These are phyloP conservation scores for Suncus etruscus DNA, from an alignment of 2,113 vertebrate species.

Conservation along the genomic window DNA sequence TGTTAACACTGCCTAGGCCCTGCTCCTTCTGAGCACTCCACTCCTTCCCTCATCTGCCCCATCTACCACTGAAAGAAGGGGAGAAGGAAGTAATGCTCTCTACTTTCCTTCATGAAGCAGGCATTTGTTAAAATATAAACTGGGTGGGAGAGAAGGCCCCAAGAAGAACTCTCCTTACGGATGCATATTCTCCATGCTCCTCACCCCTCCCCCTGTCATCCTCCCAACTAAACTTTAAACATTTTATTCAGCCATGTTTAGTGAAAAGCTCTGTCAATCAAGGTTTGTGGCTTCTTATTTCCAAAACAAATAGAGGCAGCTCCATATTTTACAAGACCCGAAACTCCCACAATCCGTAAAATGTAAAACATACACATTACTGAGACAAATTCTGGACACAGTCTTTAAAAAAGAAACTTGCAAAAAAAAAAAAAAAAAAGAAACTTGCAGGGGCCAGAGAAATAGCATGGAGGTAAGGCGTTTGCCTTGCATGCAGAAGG, in stretches of 20 bases:
- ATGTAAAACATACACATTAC: conserved; percentile 1
- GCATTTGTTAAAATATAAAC: rapidly evolving
- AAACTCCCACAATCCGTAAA: neutral
- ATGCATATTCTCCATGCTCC: neutral
- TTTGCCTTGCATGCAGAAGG: too few relatives aligned
- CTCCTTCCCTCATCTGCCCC: neutral
- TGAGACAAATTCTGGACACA: neutral
- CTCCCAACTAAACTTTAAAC: neutral
- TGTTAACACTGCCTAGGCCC: neutral
- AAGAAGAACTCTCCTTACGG: neutral
- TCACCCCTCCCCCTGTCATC: neutral
- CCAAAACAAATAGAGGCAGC: neutral
- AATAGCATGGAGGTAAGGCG: too few relatives aligned
- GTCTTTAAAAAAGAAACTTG: neutral
- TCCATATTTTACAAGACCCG: neutral
- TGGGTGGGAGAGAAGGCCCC: neutral
- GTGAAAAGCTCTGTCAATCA: neutral
- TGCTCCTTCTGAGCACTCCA: neutral
- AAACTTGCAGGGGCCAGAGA: too few relatives aligned
- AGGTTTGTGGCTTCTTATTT: neutral
- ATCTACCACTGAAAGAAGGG: neutral
- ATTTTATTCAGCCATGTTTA: neutral
- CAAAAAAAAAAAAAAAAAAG: conserved; percentile 32
- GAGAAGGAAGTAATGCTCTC: neutral
- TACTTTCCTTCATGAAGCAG: neutral